Evolutionary conservation across 2,113 vertebrate genomes (phyloP).

Genomic region (Chelonoidis abingdonii): DNA sequence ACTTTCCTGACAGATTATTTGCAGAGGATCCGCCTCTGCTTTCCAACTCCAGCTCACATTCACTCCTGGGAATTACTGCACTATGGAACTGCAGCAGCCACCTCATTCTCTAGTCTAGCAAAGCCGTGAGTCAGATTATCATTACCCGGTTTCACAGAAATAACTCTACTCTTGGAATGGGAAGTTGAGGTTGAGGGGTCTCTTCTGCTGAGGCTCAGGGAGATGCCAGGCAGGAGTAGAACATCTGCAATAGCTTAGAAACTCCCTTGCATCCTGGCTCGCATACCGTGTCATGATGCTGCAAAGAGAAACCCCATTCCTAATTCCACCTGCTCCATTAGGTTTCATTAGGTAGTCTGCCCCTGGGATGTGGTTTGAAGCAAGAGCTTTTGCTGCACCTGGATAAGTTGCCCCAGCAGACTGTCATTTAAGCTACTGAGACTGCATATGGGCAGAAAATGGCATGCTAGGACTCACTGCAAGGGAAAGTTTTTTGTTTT

Average conservation of each 20-base stretch:
- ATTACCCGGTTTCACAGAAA: neutral
- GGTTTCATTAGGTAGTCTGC: neutral
- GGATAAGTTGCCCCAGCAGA: neutral
- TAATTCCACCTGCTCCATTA: neutral
- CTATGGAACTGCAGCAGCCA: neutral
- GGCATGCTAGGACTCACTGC: neutral
- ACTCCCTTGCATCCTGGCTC: neutral
- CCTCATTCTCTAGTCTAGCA: neutral
- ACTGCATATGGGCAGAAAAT: neutral
- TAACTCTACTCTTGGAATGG: neutral
- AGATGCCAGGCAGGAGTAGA: neutral
- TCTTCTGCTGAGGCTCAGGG: neutral
- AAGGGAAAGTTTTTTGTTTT: neutral
- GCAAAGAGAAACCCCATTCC: neutral
- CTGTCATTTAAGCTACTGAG: neutral
- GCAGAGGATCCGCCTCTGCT: neutral
- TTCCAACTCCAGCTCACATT: neutral
- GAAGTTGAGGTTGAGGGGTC: neutral
- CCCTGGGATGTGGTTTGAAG: neutral
- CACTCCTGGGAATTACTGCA: neutral
- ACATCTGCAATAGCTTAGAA: neutral
- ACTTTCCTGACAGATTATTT: neutral
- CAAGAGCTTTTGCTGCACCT: neutral
- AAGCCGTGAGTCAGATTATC: neutral
- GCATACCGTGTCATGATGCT: accelerated